These are phyloP conservation scores for Tachyglossus aculeatus DNA, from an alignment of 2,797 vertebrate species.

Conservation along the genomic window DNA sequence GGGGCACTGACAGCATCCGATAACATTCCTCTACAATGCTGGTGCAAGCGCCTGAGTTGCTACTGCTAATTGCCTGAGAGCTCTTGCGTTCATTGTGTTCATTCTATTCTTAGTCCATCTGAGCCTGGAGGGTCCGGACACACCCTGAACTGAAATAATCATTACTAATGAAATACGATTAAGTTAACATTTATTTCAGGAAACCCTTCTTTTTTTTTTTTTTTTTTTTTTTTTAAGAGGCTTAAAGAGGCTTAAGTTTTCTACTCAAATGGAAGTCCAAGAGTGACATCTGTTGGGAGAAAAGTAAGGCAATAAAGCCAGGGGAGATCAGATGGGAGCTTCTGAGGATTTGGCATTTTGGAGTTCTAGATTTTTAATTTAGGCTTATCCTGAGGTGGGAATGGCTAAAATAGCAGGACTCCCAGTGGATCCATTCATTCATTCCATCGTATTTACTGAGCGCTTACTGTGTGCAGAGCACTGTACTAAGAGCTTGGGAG, in stretches of 20 bases:
- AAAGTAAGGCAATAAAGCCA: background rate
- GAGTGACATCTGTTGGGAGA: background rate
- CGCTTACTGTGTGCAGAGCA: background rate
- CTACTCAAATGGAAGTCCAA: background rate
- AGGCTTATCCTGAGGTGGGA: no score
- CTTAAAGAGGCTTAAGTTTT: background rate
- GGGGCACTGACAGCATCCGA: background rate
- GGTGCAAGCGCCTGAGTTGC: background rate
- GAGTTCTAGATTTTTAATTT: no score
- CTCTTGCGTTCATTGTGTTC: background rate
- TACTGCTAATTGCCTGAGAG: background rate
- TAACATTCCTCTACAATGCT: background rate
- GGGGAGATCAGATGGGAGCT: background rate
- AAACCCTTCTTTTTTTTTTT: conserved; percentile 1
- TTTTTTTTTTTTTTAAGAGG: background rate
- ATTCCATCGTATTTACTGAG: background rate
- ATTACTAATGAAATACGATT: conserved; percentile 5
- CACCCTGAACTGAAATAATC: background rate
- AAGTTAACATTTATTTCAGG: conserved; percentile 8
- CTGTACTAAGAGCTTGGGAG: background rate
- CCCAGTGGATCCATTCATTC: no score
- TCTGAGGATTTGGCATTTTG: no score
- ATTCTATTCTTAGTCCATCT: conserved; percentile 12
- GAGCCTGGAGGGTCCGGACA: background rate
- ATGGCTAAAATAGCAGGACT: no score